Evolutionary conservation across 2,888 invertebrate genomes (phyloP), one percentile per base, ranked within the genome.

Genomic region (Drepanosiphum platanoidis): DNA sequence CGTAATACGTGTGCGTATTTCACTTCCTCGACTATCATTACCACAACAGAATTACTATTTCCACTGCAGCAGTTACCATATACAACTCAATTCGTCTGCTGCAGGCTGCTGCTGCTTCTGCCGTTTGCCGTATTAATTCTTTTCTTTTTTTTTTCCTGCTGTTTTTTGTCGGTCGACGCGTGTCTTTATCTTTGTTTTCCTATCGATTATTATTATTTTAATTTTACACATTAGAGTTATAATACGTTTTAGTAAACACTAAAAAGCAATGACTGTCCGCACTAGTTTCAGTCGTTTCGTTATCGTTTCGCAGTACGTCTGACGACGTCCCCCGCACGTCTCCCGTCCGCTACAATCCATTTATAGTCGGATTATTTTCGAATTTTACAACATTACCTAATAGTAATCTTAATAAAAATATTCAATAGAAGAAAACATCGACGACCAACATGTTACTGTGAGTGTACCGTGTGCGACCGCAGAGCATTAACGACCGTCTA

Each of bases 401-500:
- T 52, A 15, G 1, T n/a, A n/a, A n/a, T n/a, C n/a, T n/a, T n/a
- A 64, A 64, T 27, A 64, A 13, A n/a, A n/a, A 42, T 22, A 74
- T 13, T n/a, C 1, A 11, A 34, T 34, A 58, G 15, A 27, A 77
- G 27, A 34, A 75, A 52, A n/a, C n/a, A n/a, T n/a, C 46, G 52
- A 52, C 4, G 39, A 18, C 22, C 3, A 80, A 52, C 36, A 80
- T 80, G 80, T 80, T 70, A 18, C 70, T 30, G 80, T 80, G 52
- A 80, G 27, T 22, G 27, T 36, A 30, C 32, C 32, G 36, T 11
- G 18, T 22, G 58, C 58, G 8, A 70, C 52, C 13, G 36, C 27
- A 9, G 52, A 39, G 27, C 27, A 5, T 39, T 18, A 22, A 80
- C 68, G 52, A 52, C 68, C 32, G 42, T 79, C 78, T 36, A n/a